Evolutionary conservation across 92 coral and sea anemone genomes (phyloP).

Genomic region (Nematostella vectensis): DNA sequence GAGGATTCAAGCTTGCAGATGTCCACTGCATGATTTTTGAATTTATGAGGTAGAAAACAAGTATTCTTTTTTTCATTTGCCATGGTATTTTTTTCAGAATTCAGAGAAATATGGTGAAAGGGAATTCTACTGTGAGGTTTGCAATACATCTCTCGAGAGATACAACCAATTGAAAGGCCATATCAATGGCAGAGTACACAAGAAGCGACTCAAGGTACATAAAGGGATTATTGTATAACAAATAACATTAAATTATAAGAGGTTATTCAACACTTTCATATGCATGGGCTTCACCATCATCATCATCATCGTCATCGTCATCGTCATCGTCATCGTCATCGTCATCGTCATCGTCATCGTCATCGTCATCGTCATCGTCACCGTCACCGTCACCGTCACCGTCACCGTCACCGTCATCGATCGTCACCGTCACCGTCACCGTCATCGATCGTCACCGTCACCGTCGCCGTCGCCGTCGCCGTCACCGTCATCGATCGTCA

Average conservation of each 20-base stretch:
- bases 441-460: constrained; percentile 1
- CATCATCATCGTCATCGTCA: constrained; percentile 6
- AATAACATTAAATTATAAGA: background rate
- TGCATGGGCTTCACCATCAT: background rate
- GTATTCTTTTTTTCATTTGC: too few relatives aligned
- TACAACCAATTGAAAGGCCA: constrained; percentile 13
- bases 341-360: constrained; percentile 7
- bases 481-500: background rate
- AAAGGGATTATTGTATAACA: background rate
- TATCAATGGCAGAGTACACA: constrained; percentile 36
- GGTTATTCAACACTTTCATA: too few relatives aligned
- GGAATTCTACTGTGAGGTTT: constrained; percentile 32
- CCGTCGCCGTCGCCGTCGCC: background rate
- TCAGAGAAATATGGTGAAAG: constrained; percentile 11
- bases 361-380: constrained; percentile 7
- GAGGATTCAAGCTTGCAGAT: too few relatives aligned
- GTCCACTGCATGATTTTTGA: too few relatives aligned
- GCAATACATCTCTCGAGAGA: constrained; percentile 12
- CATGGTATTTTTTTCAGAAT: constrained; percentile 6
- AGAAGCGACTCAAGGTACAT: constrained; percentile 50
- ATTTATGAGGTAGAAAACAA: too few relatives aligned
- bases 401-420: background rate
- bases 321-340: constrained; percentile 7
- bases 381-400: constrained; percentile 3
- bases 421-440: background rate